Evolutionary conservation across 2,113 vertebrate species (phyloP), one percentile per base, ranked within the genome.

Genomic region (Emydura subglobosa): DNA sequence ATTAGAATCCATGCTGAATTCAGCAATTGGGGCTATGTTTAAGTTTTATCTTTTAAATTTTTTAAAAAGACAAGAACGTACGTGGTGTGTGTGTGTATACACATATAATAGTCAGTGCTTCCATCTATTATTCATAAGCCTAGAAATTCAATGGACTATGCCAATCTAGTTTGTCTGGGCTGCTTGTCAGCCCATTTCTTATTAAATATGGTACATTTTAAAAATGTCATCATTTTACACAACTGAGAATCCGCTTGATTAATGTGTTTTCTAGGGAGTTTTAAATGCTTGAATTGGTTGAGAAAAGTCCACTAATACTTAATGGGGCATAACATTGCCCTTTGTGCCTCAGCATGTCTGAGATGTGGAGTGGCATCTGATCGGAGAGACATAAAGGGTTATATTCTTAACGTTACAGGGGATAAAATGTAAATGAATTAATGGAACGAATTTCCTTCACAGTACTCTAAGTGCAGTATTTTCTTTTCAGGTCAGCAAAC

Each of bases 241-340:
- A 87, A 90, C 90, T 78, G 39, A 0, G 0, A 49, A 87, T 94
- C 81, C 0, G 1, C 85, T 94, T 98, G 96, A 97, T 97, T 90
- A 91, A 97, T 96, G 83, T 94, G 88, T 92, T 97, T 98, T 95
- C 85, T 85, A 85, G 93, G 91, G 94, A 96, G 83, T 85, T 86
- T 97, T 54, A 95, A 96, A 93, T 91, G 95, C 92, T 88, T 85
- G 59, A 88, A 93, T 76, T 95, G 95, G 85, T 92, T 93, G 59
- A 89, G 72, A 82, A 93, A 95, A 86, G 90, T 88, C 87, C 93
- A 88, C 79, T 96, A 96, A 94, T 50, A 50, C 90, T 94, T 96
- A 95, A 95, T 96, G 95, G 78, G 79, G 82, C 86, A 53, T 83
- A 86, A 79, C 76, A 92, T 55, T 82, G 90, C 72, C 44, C 24